Evolutionary conservation across 1,140 invertebrate genomes (phyloP).

Genomic region (Megalopta genalis): DNA sequence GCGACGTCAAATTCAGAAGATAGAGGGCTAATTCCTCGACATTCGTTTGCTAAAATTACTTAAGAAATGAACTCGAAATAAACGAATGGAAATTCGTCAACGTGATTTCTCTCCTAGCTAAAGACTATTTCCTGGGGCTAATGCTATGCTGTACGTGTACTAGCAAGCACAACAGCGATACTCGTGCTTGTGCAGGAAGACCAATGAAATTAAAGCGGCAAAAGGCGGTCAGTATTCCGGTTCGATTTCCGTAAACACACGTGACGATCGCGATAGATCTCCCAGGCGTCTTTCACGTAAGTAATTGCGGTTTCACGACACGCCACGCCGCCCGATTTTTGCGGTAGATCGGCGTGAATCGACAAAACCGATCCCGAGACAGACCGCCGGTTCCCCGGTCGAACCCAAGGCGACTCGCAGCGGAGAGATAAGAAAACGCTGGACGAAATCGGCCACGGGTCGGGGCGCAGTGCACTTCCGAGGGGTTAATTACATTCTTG

Average conservation of each 20-base stretch:
- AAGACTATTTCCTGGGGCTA: too few species aligned
- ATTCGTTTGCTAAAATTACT: too few species aligned
- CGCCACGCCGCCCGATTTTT: slow-evolving; percentile 54
- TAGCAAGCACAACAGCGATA: too few species aligned
- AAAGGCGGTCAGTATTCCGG: slow-evolving; percentile 1
- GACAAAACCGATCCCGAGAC: slow-evolving; percentile 21
- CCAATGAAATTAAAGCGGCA: not conserved
- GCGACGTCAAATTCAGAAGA: too few species aligned
- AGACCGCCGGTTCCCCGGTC: not conserved
- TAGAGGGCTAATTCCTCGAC: too few species aligned
- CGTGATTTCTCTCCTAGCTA: too few species aligned
- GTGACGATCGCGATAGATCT: slow-evolving; percentile 36
- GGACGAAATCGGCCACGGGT: slow-evolving; percentile 26
- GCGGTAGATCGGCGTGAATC: slow-evolving; percentile 47
- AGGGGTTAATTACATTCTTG: slow-evolving; percentile 69
- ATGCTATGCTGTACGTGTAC: too few species aligned
- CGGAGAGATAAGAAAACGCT: slow-evolving; percentile 34
- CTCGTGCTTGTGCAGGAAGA: too few species aligned
- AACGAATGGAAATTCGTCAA: too few species aligned
- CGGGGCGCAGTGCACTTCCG: slow-evolving; percentile 45
- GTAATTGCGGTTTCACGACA: slow-evolving; percentile 62
- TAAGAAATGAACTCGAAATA: too few species aligned
- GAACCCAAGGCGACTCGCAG: not conserved
- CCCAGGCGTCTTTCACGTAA: slow-evolving; percentile 37
- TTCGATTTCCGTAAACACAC: slow-evolving; percentile 15